Conservation (phyloP, 2,797 vertebrate genomes). For the Danio kyathit region DNA sequence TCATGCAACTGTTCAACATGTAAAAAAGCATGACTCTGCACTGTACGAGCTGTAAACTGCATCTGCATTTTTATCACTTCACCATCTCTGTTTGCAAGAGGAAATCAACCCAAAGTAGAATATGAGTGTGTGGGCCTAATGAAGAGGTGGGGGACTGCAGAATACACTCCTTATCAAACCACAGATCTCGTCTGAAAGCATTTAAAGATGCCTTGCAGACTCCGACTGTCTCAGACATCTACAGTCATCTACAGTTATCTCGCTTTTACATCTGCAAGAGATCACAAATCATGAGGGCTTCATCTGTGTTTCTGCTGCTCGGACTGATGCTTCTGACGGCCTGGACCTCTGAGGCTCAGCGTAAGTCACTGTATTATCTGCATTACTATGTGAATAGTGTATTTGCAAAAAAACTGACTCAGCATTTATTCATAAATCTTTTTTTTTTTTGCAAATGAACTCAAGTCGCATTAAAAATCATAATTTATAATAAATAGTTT, state of each 20-base stretch:
- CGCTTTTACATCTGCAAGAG: neutral
- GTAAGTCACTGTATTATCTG: constrained; percentile 56
- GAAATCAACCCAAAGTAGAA: neutral
- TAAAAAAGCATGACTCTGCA: neutral
- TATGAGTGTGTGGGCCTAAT: neutral
- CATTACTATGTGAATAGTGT: too few species aligned
- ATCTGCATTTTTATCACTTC: constrained; percentile 5
- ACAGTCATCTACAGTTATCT: neutral
- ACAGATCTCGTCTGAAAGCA: constrained; percentile 10
- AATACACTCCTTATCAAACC: constrained; percentile 4
- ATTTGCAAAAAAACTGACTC: too few species aligned
- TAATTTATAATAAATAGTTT: too few species aligned
- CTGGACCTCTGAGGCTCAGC: constrained; percentile 35
- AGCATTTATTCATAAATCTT: too few species aligned
- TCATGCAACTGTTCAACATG: too few species aligned
- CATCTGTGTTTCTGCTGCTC: constrained; percentile 47
- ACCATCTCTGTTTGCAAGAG: constrained; percentile 19
- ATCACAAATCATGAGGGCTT: constrained; percentile 59
- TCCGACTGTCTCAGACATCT: neutral
- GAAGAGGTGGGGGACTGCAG: neutral
- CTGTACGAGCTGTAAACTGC: neutral
- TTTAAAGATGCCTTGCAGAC: neutral
- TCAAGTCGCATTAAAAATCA: too few species aligned
- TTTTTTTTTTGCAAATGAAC: too few species aligned
- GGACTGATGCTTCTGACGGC: constrained; percentile 58